Percentiles rank a stretch among this genome's conserved stretches.
Conservation (phyloP, 1,140 invertebrate species). For the Spodoptera litura region DNA sequence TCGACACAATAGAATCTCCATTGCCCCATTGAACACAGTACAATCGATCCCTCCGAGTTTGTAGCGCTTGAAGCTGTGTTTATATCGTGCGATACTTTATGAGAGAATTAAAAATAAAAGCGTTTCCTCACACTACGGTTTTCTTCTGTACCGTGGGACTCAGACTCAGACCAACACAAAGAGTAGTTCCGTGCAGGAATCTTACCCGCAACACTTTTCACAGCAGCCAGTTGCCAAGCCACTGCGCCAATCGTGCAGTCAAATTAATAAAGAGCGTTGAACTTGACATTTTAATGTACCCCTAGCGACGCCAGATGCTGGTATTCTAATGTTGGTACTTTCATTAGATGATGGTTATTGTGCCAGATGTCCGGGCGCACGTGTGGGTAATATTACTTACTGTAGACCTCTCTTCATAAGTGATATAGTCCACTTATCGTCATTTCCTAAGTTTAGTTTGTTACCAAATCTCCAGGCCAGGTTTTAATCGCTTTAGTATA, state of each 20-base stretch:
- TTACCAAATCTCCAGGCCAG: too few species aligned
- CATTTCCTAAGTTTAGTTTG: too few species aligned
- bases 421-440: too few species aligned
- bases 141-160: too few species aligned
- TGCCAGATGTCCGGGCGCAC: not conserved
- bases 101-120: not conserved
- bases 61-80: slow-evolving; percentile 26
- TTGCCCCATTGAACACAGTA: slow-evolving; percentile 17
- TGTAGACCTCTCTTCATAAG: too few species aligned
- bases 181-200: too few species aligned
- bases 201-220: too few species aligned
- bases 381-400: slow-evolving; percentile 1
- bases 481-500: too few species aligned
- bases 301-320: slow-evolving; percentile 33
- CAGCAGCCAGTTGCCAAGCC: too few species aligned
- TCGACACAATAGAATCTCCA: slow-evolving; percentile 18
- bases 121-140: too few species aligned
- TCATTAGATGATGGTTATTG: slow-evolving; percentile 12
- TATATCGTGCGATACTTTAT: slow-evolving; percentile 24
- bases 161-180: too few species aligned
- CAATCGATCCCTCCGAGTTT: slow-evolving; percentile 13
- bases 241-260: too few species aligned
- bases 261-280: slow-evolving; percentile 40
- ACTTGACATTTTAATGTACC: slow-evolving; percentile 45
- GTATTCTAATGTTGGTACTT: slow-evolving; percentile 18